Conservation (phyloP, 2,113 vertebrate genomes). For the Mandrillus leucophaeus region DNA sequence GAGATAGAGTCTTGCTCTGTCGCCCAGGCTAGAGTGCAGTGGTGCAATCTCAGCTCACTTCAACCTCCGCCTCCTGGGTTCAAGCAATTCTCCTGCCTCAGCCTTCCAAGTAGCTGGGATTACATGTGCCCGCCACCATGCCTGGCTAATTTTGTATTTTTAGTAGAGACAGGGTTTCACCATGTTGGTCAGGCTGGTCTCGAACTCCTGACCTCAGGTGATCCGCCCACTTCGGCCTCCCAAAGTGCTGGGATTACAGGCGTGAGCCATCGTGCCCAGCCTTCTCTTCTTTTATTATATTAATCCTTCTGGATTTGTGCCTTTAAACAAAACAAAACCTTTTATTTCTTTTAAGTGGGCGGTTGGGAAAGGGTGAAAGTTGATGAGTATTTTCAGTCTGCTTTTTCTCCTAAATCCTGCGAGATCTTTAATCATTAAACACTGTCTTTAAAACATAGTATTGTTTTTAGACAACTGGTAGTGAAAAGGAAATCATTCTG, state of each 20-base stretch:
- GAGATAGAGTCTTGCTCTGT: not conserved
- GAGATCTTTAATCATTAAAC: not conserved
- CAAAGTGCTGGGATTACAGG: not conserved
- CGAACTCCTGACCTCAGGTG: not conserved
- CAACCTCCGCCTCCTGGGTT: not conserved
- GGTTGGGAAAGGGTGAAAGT: not conserved
- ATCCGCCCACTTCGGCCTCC: not conserved
- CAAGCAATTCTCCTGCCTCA: not conserved
- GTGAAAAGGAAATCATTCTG: too few relatives aligned
- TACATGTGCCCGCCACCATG: not conserved
- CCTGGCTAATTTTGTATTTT: not conserved
- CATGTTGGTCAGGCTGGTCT: not conserved
- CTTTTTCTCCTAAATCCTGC: not conserved
- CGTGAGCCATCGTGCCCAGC: rapidly evolving
- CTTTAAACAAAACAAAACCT: not conserved
- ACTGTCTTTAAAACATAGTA: not conserved
- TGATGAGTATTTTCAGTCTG: not conserved
- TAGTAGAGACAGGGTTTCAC: not conserved
- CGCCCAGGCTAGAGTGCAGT: not conserved
- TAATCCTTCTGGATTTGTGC: not conserved
- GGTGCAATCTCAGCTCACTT: not conserved
- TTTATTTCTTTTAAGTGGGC: not conserved
- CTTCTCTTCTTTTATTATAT: too few relatives aligned
- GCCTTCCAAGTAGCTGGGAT: not conserved
- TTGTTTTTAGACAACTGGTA: not conserved